Conservation (phyloP, 1,140 invertebrate species). For the Zaprionus camerounensis region DNA sequence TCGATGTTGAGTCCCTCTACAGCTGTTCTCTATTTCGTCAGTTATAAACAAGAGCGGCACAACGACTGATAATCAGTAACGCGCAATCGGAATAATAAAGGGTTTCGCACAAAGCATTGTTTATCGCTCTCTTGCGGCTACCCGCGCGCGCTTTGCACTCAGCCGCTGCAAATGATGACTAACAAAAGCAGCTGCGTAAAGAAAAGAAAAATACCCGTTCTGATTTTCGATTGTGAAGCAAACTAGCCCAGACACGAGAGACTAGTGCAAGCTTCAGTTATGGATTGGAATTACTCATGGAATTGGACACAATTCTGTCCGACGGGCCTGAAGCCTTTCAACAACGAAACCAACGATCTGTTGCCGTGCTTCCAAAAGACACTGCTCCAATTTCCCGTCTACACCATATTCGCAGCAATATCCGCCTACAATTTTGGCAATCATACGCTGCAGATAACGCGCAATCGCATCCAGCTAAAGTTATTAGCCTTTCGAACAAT, state of each 20-base stretch:
- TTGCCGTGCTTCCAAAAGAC: slow-evolving; percentile 93
- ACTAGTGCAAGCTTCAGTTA: slow-evolving; percentile 30
- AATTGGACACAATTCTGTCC: slow-evolving; percentile 91
- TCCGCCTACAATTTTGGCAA: slow-evolving; percentile 92
- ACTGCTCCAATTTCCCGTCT: slow-evolving; percentile 89
- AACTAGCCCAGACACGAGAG: neutral
- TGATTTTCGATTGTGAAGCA: neutral
- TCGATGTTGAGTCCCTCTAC: neutral
- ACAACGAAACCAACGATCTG: slow-evolving; percentile 88
- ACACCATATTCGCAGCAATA: slow-evolving; percentile 88
- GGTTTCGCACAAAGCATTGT: slow-evolving; percentile 20
- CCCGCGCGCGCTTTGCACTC: slow-evolving; percentile 14
- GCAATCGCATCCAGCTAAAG: slow-evolving; percentile 86
- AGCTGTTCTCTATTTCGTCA: slow-evolving; percentile 32
- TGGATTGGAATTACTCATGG: slow-evolving; percentile 85
- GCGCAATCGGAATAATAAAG: slow-evolving; percentile 25
- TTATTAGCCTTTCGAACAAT: slow-evolving; percentile 88
- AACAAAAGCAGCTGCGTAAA: slow-evolving; percentile 37
- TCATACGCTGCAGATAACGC: slow-evolving; percentile 85
- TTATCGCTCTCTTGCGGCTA: slow-evolving; percentile 31
- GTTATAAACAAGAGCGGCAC: slow-evolving; percentile 38
- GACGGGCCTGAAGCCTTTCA: slow-evolving; percentile 87
- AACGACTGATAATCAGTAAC: slow-evolving; percentile 19
- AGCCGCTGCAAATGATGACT: slow-evolving; percentile 41
- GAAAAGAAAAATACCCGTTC: slow-evolving; percentile 25